phyloP scores from a whole-genome alignment of 2,888 invertebrate species.

The Eupithecia centaureata region DNA sequence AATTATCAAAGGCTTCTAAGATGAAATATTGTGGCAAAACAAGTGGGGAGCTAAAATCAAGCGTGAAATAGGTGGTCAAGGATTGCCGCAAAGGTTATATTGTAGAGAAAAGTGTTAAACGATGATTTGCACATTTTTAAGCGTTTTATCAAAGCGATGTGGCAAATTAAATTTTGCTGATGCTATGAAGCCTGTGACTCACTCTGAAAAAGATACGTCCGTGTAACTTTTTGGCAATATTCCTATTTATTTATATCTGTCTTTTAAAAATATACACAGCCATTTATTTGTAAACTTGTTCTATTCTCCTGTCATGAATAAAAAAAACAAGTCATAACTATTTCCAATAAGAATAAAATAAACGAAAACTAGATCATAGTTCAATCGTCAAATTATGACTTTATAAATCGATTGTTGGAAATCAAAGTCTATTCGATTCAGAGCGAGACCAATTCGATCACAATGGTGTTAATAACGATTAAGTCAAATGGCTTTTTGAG shows the following conservation, averaged over 20 bases:
- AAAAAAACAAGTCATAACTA: background rate
- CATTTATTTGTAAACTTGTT: background rate
- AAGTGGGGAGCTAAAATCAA: conserved; percentile 50
- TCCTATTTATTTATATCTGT: background rate
- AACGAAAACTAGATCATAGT: conserved; percentile 41
- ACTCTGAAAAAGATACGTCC: background rate
- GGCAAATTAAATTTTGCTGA: background rate
- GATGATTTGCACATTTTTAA: conserved; percentile 20
- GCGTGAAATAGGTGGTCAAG: conserved; percentile 67
- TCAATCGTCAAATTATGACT: conserved; percentile 49
- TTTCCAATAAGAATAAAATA: conserved; percentile 34
- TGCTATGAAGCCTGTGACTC: background rate
- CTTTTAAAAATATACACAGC: background rate
- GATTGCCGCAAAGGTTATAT: conserved; percentile 12
- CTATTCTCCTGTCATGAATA: too few species aligned
- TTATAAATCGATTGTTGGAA: conserved; percentile 61
- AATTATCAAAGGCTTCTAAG: conserved; percentile 71
- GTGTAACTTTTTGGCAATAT: background rate
- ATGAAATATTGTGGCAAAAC: conserved; percentile 61
- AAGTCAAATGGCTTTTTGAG: conserved; percentile 46
- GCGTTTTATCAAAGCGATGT: background rate
- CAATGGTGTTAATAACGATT: conserved; percentile 52
- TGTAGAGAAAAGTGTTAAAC: conserved; percentile 14
- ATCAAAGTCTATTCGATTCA: conserved; percentile 59
- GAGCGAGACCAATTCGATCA: conserved; percentile 66